phyloP scores from a whole-genome alignment of 2,797 vertebrate genomes.

The Aselliscus stoliczkanus region DNA sequence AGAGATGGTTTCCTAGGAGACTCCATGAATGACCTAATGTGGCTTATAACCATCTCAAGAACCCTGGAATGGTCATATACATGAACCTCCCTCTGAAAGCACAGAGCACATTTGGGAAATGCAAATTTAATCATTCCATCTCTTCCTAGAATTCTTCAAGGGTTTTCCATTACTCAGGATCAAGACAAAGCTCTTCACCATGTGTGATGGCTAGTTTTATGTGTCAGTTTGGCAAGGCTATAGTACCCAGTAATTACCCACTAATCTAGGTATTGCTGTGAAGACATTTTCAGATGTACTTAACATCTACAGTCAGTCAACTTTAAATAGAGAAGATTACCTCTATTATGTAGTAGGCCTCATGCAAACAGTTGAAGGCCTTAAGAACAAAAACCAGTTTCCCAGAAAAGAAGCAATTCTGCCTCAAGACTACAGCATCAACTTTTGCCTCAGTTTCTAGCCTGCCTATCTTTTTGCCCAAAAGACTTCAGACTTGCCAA shows the following conservation, averaged over 20 bases:
- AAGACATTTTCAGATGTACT: background rate
- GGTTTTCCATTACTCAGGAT: background rate
- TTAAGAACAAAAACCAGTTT: background rate
- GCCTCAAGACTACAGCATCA: background rate
- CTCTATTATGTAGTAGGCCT: background rate
- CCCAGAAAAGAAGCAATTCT: conserved; percentile 12
- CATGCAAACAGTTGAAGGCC: background rate
- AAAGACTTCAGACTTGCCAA: background rate
- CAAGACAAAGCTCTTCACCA: background rate
- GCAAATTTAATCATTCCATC: background rate
- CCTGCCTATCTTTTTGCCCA: background rate
- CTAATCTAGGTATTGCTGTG: background rate
- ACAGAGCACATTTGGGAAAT: background rate
- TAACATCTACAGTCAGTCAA: background rate
- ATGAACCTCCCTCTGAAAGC: background rate
- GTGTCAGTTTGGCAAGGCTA: background rate
- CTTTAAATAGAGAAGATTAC: background rate
- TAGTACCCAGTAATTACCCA: background rate
- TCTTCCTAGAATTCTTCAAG: background rate
- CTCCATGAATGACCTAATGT: background rate
- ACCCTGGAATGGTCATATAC: background rate
- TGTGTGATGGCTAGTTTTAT: background rate
- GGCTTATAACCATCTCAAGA: background rate
- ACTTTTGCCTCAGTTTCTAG: background rate
- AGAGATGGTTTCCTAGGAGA: background rate